These are phyloP conservation scores for Nomia melanderi DNA, from an alignment of 1,140 invertebrate species.

Conservation along the genomic window DNA sequence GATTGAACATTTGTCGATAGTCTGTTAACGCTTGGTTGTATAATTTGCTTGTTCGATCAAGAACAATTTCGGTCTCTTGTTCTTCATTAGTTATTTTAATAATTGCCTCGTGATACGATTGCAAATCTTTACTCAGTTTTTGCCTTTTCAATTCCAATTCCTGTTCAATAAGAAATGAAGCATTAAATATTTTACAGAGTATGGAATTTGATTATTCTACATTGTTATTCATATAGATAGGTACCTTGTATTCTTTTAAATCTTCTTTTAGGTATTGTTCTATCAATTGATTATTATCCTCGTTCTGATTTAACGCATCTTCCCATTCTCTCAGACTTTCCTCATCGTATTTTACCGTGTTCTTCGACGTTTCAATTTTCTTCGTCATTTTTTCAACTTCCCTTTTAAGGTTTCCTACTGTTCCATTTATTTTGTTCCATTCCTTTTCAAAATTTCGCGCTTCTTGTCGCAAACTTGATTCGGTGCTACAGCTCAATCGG, in stretches of 20 bases:
- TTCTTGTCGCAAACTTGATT: slow-evolving; percentile 80
- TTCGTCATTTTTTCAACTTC: slow-evolving; percentile 79
- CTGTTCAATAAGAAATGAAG: slow-evolving; percentile 48
- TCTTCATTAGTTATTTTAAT: slow-evolving; percentile 69
- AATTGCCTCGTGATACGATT: slow-evolving; percentile 63
- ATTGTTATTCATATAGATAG: slow-evolving; percentile 27
- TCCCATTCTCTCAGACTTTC: slow-evolving; percentile 84
- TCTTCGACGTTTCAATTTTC: slow-evolving; percentile 83
- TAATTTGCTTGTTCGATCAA: slow-evolving; percentile 75
- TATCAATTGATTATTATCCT: slow-evolving; percentile 84
- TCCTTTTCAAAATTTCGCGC: slow-evolving; percentile 80
- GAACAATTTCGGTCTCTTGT: slow-evolving; percentile 72
- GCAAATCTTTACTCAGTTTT: slow-evolving; percentile 70
- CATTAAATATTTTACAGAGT: background rate
- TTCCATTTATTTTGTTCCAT: slow-evolving; percentile 77
- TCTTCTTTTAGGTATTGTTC: slow-evolving; percentile 85
- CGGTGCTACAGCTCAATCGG: slow-evolving; percentile 79
- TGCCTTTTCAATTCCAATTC: slow-evolving; percentile 77
- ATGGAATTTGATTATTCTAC: background rate
- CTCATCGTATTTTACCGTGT: slow-evolving; percentile 83
- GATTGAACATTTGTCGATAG: slow-evolving; percentile 74
- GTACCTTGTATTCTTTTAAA: slow-evolving; percentile 83
- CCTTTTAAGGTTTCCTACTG: slow-evolving; percentile 70
- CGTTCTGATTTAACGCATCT: slow-evolving; percentile 82
- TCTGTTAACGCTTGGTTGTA: slow-evolving; percentile 75